Evolutionary conservation across 1,140 invertebrate genomes (phyloP).

Genomic region (Drosophila melanogaster): Release_6_plus_ISO1_MT NT_033779.5:7996501-7997000

Average conservation of each 20-base stretch:
- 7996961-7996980: too few relatives aligned
- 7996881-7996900: background rate
- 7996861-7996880: background rate
- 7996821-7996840: too few relatives aligned
- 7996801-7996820: background rate
- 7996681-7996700: conserved; percentile 22
- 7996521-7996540: conserved; percentile 85
- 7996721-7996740: conserved; percentile 54
- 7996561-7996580: conserved; percentile 90
- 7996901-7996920: too few relatives aligned
- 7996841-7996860: background rate
- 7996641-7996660: conserved; percentile 45
- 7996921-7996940: background rate
- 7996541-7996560: conserved; percentile 94
- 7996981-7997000: too few relatives aligned
- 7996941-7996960: background rate
- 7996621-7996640: conserved; percentile 75
- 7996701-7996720: conserved; percentile 46
- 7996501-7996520: conserved; percentile 87
- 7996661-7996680: conserved; percentile 52
- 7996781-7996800: background rate
- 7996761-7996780: background rate
- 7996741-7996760: conserved; percentile 57
- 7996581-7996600: conserved; percentile 90
- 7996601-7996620: conserved; percentile 87